Evolutionary conservation across 2,888 invertebrate genomes (phyloP).

Genomic region (Stenolophus ochropezus): DNA sequence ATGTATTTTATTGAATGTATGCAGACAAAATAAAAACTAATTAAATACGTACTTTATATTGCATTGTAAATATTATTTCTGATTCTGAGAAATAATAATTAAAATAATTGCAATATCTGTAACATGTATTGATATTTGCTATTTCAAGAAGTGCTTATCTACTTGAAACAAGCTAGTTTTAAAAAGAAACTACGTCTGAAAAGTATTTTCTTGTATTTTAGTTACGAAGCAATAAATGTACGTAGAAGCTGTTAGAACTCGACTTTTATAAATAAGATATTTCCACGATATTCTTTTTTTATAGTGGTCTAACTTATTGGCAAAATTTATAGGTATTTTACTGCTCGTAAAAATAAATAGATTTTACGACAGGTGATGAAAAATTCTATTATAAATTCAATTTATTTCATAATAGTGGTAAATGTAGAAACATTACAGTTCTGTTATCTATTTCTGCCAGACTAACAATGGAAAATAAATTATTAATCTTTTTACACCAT

Average conservation of each 20-base stretch:
- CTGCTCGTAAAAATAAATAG: conserved; percentile 24
- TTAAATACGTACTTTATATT: too few relatives aligned
- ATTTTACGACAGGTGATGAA: conserved; percentile 1
- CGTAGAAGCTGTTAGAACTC: not conserved
- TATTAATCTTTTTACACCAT: not conserved
- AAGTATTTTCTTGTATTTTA: not conserved
- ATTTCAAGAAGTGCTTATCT: not conserved
- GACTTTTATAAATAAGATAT: conserved; percentile 25
- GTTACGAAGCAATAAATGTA: conserved; percentile 17
- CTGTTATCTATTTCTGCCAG: conserved; percentile 1
- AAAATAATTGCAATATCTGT: not conserved
- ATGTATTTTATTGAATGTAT: too few relatives aligned
- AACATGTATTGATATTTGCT: too few relatives aligned
- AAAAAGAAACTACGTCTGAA: not conserved
- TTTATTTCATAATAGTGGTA: not conserved
- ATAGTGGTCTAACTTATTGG: conserved; percentile 18
- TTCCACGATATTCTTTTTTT: not conserved
- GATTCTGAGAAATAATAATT: not conserved
- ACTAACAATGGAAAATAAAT: conserved; percentile 3
- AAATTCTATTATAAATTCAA: conserved; percentile 36
- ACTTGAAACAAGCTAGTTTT: not conserved
- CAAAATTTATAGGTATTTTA: conserved; percentile 44
- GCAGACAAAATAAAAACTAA: too few relatives aligned
- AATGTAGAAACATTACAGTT: not conserved
- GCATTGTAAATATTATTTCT: too few relatives aligned